Base-by-base conservation (phyloP, 2,888 invertebrate genomes). In the Neria commutata region DNA sequence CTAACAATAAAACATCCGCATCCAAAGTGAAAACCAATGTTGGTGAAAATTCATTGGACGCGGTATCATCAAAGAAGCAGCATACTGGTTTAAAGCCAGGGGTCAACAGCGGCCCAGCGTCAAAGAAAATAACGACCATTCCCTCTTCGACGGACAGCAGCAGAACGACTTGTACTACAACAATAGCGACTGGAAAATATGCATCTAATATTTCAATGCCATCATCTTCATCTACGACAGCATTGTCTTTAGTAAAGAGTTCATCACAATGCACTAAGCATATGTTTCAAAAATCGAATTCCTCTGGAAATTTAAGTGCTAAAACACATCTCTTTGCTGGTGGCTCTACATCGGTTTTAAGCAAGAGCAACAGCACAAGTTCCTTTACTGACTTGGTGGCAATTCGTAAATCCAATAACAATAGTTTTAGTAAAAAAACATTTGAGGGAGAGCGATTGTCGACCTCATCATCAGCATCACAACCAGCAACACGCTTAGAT, bases 61-160 rank as follows among this genome's bases (percentile, higher is more conserved):
- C n/a, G n/a, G n/a, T n/a, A n/a, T n/a, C n/a, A n/a, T n/a, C n/a
- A n/a, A 78, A 76, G 57, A 77, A 91, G 80, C 89, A 89, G 3
- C 91, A 92, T 74, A 92, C 93, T 0, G 93, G 93, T 0, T 82
- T 91, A 1, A 93, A 93, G 75, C 92, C 92, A 0, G 93, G 94
- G 0, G 92, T 93, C 0, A 91, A 89, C 68, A 91, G 92, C 69
- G 94, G 94, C 0, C 93, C 94, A 0, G 93, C 92, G 3, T 93
- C 92, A 0, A 91, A 90, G 75, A 93, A 77, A 62, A 66, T 65
- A 8, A 52, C 62, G 2, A 42, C 62, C n/a, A 54, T 42, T 1
- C 23, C 48, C 8, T 56, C 62, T 1, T 48, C 50, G 14, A n/a
- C 17, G 1, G 48, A 46, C 47, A 49, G 25, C 21, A 34, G 47